Base-by-base conservation (phyloP, 2,888 invertebrate genomes). In the Neoscelio sp. region DNA sequence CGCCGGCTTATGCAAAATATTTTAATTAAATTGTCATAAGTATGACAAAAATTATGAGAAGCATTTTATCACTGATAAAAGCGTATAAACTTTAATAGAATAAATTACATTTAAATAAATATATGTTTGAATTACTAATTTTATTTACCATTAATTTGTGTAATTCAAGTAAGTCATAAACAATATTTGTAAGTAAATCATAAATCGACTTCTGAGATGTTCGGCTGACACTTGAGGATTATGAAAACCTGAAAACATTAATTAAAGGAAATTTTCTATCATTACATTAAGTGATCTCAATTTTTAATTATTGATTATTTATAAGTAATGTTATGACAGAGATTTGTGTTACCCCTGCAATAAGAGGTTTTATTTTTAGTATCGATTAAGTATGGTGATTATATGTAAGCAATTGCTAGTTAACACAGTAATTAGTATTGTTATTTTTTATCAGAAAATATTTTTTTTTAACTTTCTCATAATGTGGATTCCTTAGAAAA, bases 221-320 rank as follows among this genome's bases (percentile, higher is more conserved):
- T n/a, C n/a, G n/a, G n/a, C n/a, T n/a, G n/a, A n/a, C n/a, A n/a
- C n/a, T n/a, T n/a, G n/a, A n/a, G n/a, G n/a, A n/a, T n/a, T 26
- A 7, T 4, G 23, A 10, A 26, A 26, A 46, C 7, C 26, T 46
- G 7, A 18, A 26, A 13, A 46, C 46, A 13, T 26, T 26, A 46
- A 26, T 46, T 46, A 23, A 7, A 13, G 26, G 46, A 46, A n/a
- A 46, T 46, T 46, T 46, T 46, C 26, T 46, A 13, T 13, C 46
- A 26, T 26, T 2, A 23, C 26, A 46, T 23, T 26, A 7, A 46
- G 7, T 46, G 26, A 46, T 26, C 13, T 46, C 26, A n/a, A 26
- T 46, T 46, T 46, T 46, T 46, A 46, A 46, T 46, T 46, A 46
- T 26, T n/a, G n/a, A n/a, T n/a, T n/a, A n/a, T n/a, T n/a, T n/a